phyloP scores from a whole-genome alignment of 2,113 vertebrate genomes.

The Lethenteron reissneri region DNA sequence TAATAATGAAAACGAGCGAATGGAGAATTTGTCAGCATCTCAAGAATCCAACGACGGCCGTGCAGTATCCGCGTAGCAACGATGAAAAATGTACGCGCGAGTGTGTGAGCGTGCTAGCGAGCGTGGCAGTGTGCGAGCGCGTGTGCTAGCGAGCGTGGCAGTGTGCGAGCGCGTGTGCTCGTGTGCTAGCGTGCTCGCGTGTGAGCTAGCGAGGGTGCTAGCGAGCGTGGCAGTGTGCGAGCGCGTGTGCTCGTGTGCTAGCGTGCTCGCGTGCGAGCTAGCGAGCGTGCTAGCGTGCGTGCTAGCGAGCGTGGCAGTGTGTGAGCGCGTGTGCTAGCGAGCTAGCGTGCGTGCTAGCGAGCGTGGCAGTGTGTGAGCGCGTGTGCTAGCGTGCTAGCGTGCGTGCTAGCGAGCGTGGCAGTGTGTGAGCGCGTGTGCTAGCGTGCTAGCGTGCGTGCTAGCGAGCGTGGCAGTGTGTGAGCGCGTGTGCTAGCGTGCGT shows the following conservation, averaged over 20 bases:
- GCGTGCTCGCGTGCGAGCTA: background rate
- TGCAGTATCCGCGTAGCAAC: no score
- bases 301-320: background rate
- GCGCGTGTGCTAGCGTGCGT: no score
- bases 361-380: no score
- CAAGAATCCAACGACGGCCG: no score
- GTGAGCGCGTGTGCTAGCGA: no score
- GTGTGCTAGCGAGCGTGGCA: background rate
- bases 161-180: background rate
- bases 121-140: background rate
- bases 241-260: background rate
- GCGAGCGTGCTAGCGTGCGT: background rate
- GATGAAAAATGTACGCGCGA: background rate
- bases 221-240: background rate
- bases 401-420: background rate
- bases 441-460: no score
- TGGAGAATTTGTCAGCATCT: no score
- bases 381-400: background rate
- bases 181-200: background rate
- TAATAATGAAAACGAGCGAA: no score
- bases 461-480: no score
- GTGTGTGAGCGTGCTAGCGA: background rate
- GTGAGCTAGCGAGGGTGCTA: background rate
- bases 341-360: no score
- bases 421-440: no score